Evolutionary conservation across 2,888 invertebrate genomes (phyloP).

Genomic region (Drosophila tanythrix): DNA sequence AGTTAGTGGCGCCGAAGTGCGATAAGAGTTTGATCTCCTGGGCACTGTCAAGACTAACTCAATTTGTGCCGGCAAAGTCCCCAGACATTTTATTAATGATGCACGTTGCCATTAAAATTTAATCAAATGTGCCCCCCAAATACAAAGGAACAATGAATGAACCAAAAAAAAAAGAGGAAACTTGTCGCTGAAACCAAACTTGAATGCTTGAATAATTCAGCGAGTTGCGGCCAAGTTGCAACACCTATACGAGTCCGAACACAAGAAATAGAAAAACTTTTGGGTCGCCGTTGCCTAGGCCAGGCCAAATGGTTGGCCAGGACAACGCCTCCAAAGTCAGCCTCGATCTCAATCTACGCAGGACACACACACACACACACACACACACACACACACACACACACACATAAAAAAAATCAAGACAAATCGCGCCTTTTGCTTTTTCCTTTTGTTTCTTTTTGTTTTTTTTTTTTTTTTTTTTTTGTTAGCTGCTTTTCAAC

Average conservation of each 20-base stretch:
- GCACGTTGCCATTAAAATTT: slow-evolving; percentile 82
- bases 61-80: slow-evolving; percentile 69
- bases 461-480: slow-evolving; percentile 26
- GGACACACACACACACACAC: not conserved
- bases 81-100: slow-evolving; percentile 82
- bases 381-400: not conserved
- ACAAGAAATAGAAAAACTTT: slow-evolving; percentile 23
- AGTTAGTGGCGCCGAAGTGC: slow-evolving; percentile 2
- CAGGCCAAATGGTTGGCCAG: slow-evolving; percentile 13
- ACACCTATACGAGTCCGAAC: slow-evolving; percentile 53
- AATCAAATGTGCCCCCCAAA: slow-evolving; percentile 76
- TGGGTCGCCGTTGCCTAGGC: slow-evolving; percentile 29
- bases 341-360: slow-evolving; percentile 27
- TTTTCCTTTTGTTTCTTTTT: slow-evolving; percentile 23
- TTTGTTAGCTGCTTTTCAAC: slow-evolving; percentile 48
- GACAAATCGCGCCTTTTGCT: slow-evolving; percentile 50
- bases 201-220: slow-evolving; percentile 71
- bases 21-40: slow-evolving; percentile 29
- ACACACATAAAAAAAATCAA: too few species aligned
- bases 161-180: slow-evolving; percentile 28
- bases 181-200: slow-evolving; percentile 48
- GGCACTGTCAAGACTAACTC: slow-evolving; percentile 46
- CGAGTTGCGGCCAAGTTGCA: slow-evolving; percentile 73
- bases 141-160: not conserved
- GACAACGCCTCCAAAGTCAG: slow-evolving; percentile 42